Percentiles rank a stretch among this genome's conserved stretches.
Evolutionary conservation across 2,888 invertebrate species (phyloP).

Genomic region (Ischnura elegans): DNA sequence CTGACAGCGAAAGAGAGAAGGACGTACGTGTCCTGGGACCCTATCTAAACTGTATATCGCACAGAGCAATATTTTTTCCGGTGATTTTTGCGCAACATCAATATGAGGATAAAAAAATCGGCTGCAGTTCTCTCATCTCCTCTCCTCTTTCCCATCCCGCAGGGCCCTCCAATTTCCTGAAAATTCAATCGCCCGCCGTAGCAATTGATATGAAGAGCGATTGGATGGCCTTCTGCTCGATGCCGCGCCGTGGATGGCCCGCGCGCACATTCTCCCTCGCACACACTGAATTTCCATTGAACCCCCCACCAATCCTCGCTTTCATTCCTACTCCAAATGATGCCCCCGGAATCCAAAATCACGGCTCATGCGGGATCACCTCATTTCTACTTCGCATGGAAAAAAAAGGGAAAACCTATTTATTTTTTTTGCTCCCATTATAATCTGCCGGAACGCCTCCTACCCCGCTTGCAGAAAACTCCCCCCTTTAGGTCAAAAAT

Average conservation of each 20-base stretch:
- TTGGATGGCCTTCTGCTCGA: neutral
- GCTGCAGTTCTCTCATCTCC: neutral
- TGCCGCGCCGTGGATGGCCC: neutral
- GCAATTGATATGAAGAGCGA: neutral
- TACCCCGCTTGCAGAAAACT: neutral
- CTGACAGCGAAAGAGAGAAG: too few species aligned
- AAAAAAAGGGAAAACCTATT: neutral
- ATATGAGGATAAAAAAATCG: neutral
- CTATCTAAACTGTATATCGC: neutral
- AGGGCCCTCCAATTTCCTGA: neutral
- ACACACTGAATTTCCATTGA: neutral
- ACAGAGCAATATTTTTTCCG: neutral
- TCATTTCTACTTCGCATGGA: neutral
- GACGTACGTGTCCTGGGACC: neutral
- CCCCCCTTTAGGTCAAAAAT: too few species aligned
- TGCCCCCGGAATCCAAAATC: slow-evolving; percentile 16
- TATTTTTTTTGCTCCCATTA: neutral
- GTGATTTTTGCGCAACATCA: neutral
- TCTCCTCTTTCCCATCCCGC: neutral
- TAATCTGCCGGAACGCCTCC: neutral
- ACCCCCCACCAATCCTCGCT: neutral
- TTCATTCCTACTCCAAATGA: neutral
- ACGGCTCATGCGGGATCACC: neutral
- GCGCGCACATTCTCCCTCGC: neutral
- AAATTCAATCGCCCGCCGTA: neutral